A percentile compares a stretch with the other conserved stretches of the same genome.
phyloP scores from a whole-genome alignment of 2,113 vertebrate species.

The Mormyrus lacerda region DNA sequence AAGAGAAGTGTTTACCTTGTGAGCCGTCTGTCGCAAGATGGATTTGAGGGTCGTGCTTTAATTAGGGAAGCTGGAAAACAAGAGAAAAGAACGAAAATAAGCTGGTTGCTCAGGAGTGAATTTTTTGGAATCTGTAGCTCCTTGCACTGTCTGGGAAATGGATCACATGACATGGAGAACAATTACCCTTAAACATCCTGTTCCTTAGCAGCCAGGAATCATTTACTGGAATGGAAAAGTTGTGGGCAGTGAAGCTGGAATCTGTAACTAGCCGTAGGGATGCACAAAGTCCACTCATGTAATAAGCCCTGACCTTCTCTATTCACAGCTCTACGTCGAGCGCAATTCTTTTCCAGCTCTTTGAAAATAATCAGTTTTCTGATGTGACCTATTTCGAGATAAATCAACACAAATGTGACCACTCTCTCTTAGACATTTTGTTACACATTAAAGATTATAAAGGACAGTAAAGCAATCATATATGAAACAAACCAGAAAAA shows the following conservation, averaged over 20 bases:
- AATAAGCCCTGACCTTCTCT: slow-evolving; percentile 26
- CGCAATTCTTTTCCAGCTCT: not conserved
- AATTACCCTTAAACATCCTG: slow-evolving; percentile 43
- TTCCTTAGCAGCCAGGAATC: slow-evolving; percentile 29
- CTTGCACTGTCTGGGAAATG: slow-evolving; percentile 1
- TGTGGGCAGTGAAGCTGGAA: slow-evolving; percentile 5
- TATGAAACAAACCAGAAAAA: not conserved
- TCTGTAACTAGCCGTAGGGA: not conserved
- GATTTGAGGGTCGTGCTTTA: not conserved
- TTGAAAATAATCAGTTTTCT: not conserved
- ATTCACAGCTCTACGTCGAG: not conserved
- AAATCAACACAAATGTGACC: not conserved
- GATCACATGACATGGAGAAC: slow-evolving; percentile 39
- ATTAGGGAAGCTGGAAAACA: not conserved
- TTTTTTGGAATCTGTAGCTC: slow-evolving; percentile 4
- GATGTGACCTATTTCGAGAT: not conserved
- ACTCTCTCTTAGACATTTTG: not conserved
- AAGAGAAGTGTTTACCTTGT: slow-evolving; percentile 22
- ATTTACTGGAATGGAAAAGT: slow-evolving; percentile 26
- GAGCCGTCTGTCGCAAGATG: not conserved
- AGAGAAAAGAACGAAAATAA: not conserved
- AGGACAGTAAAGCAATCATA: not conserved
- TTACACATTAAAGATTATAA: not conserved
- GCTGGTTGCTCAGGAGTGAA: not conserved
- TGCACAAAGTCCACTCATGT: slow-evolving; percentile 7